Conservation (phyloP, 2,797 vertebrate species). For the Cirrhinus mrigala region DNA sequence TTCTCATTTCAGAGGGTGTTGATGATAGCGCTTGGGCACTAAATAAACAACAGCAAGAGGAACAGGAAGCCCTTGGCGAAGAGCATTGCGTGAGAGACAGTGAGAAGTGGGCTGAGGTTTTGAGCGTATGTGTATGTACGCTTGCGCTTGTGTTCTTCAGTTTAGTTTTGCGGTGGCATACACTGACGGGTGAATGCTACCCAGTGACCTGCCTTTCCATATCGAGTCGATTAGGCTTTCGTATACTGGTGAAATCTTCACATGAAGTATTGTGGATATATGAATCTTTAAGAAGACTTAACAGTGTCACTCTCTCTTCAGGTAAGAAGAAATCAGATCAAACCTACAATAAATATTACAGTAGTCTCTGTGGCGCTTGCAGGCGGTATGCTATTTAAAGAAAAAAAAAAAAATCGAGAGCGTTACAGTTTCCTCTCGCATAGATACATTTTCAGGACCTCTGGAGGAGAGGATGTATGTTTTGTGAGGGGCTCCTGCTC, state of each 20-base stretch:
- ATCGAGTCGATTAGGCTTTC: neutral
- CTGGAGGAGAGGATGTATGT: conserved; percentile 53
- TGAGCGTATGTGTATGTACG: neutral
- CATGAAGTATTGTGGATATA: neutral
- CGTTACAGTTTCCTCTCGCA: conserved; percentile 14
- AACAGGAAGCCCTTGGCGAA: conserved; percentile 61
- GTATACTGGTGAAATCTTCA: neutral
- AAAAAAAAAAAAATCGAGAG: conserved; percentile 17
- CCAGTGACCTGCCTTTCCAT: neutral
- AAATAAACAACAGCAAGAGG: conserved; percentile 53
- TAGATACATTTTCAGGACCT: conserved; percentile 4
- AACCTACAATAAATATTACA: conserved; percentile 4
- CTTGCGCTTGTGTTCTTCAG: conserved; percentile 28
- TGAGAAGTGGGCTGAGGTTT: conserved; percentile 61
- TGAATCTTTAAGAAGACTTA: conserved; percentile 6
- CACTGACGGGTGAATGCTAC: neutral
- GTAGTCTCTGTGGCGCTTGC: neutral
- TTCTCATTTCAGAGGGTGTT: conserved; percentile 54
- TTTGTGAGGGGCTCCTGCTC: conserved; percentile 56
- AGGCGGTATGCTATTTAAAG: neutral
- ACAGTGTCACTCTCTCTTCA: neutral
- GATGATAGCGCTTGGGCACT: conserved; percentile 52
- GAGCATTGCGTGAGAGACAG: conserved; percentile 61
- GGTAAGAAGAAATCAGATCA: conserved; percentile 21
- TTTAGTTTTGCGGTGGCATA: conserved; percentile 29